Conservation (phyloP, 2,888 invertebrate genomes). For the Spialia ferax region DNA sequence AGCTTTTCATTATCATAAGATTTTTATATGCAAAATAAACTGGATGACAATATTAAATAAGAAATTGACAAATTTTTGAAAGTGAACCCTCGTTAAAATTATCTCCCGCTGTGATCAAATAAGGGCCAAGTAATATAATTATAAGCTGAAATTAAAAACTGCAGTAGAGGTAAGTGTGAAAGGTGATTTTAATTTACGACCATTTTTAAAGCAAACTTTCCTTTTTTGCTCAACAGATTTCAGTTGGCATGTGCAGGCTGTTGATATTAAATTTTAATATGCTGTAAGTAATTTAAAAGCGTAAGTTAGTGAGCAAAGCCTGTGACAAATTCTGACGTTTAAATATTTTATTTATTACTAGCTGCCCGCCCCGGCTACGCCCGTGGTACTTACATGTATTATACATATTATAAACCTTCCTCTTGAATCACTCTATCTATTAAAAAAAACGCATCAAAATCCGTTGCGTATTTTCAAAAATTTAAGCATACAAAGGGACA, state of each 20-base stretch:
- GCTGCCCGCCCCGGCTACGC: too few species aligned
- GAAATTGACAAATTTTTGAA: not conserved
- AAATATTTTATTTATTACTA: too few species aligned
- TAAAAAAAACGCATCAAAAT: too few species aligned
- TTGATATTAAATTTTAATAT: not conserved
- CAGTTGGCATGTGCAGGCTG: not conserved
- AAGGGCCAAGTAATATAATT: slow-evolving; percentile 1
- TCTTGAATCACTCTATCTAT: too few species aligned
- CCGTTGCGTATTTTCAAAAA: too few species aligned
- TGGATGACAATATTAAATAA: not conserved
- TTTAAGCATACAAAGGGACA: too few species aligned
- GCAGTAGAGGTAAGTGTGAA: not conserved
- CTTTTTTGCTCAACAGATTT: not conserved
- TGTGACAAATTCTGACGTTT: too few species aligned
- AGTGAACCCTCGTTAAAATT: slow-evolving; percentile 11
- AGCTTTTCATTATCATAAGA: not conserved
- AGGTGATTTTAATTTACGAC: slow-evolving; percentile 11
- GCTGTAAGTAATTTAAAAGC: not conserved
- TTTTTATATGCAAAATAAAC: not conserved
- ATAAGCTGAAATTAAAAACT: not conserved
- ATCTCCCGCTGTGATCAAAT: slow-evolving; percentile 6
- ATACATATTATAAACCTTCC: too few species aligned
- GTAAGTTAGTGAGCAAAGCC: too few species aligned
- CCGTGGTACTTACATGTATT: too few species aligned
- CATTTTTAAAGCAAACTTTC: slow-evolving; percentile 25